phyloP scores from a whole-genome alignment of 1,140 invertebrate genomes.

The Aphis craccivora region DNA sequence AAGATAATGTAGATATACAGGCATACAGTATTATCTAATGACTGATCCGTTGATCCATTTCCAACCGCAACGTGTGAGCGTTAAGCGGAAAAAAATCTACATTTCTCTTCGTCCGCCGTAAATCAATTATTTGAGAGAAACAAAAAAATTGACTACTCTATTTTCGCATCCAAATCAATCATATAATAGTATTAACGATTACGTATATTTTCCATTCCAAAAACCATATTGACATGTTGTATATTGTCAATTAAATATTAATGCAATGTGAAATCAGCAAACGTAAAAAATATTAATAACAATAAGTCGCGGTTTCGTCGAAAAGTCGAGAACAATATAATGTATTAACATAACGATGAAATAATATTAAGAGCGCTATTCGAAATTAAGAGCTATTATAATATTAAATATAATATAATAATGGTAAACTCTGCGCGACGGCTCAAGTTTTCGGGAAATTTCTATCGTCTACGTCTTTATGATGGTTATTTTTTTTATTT shows the following conservation, averaged over 20 bases:
- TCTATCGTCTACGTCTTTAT: background rate
- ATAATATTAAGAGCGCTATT: background rate
- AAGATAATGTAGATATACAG: background rate
- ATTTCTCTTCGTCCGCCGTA: background rate
- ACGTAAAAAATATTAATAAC: background rate
- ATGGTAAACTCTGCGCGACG: background rate
- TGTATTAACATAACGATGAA: background rate
- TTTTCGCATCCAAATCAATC: background rate
- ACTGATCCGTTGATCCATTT: background rate
- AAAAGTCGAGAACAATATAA: background rate
- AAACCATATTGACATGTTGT: background rate
- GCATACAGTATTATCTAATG: background rate
- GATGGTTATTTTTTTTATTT: background rate
- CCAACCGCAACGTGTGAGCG: background rate
- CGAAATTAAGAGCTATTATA: background rate
- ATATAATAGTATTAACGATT: background rate
- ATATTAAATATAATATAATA: background rate
- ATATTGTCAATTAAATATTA: background rate
- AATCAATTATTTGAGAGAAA: background rate
- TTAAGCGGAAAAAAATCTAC: background rate
- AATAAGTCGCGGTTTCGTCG: background rate
- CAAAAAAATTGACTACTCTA: background rate
- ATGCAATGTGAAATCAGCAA: background rate
- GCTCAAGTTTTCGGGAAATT: slow-evolving; percentile 7
- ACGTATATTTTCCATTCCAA: background rate